Conservation (phyloP, 2,888 invertebrate genomes). For the Doris montereyensis region DNA sequence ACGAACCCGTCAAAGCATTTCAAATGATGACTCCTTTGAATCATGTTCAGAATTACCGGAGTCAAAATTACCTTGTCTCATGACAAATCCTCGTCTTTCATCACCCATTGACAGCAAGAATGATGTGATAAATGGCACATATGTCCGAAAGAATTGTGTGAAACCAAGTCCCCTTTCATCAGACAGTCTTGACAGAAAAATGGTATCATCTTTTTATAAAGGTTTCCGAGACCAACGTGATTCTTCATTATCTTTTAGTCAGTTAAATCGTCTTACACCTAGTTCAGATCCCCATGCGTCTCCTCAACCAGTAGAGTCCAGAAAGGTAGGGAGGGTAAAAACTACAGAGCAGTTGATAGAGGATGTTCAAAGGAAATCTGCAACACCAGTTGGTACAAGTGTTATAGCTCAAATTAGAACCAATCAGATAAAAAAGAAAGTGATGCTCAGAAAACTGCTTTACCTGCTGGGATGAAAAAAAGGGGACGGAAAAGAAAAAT, state of each 20-base stretch:
- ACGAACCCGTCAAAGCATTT: conserved; percentile 42
- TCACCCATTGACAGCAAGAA: conserved; percentile 34
- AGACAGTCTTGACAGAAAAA: neutral
- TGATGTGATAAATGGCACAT: conserved; percentile 45
- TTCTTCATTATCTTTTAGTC: conserved; percentile 24
- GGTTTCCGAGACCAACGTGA: conserved; percentile 40
- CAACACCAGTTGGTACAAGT: conserved; percentile 56
- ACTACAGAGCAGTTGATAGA: conserved; percentile 87
- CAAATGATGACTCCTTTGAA: conserved; percentile 25
- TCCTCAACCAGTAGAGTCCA: conserved; percentile 30
- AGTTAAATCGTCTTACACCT: conserved; percentile 13
- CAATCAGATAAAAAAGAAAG: conserved; percentile 67
- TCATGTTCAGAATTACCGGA: conserved; percentile 27
- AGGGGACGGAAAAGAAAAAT: conserved; percentile 48
- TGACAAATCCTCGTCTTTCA: conserved; percentile 48
- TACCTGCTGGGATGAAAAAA: conserved; percentile 66
- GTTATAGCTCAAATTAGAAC: conserved; percentile 65
- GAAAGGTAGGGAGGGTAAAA: conserved; percentile 77
- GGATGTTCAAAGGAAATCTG: conserved; percentile 78
- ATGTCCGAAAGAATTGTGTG: conserved; percentile 27
- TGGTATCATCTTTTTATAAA: conserved; percentile 25
- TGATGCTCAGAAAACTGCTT: conserved; percentile 57
- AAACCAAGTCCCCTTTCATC: conserved; percentile 22
- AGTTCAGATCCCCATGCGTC: conserved; percentile 37
- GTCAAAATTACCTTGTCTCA: conserved; percentile 43